Evolutionary conservation across 1,140 invertebrate genomes (phyloP).

Genomic region (Pissodes strobi): DNA sequence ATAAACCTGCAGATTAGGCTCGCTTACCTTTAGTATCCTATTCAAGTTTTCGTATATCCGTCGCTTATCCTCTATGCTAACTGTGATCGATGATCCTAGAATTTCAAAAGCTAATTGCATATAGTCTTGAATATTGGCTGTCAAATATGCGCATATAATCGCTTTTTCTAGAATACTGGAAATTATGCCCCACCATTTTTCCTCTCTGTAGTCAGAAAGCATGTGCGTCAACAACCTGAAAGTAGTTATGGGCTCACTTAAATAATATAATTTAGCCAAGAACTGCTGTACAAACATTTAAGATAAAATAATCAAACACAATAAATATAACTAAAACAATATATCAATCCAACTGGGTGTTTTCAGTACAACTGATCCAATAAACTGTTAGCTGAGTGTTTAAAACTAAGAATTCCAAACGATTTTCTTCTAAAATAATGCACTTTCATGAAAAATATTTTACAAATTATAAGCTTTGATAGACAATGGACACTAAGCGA

Average conservation of each 20-base stretch:
- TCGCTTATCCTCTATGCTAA: constrained; percentile 70
- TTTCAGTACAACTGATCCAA: too few species aligned
- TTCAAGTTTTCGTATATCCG: constrained; percentile 78
- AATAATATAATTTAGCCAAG: too few species aligned
- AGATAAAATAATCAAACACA: not conserved
- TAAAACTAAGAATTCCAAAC: too few species aligned
- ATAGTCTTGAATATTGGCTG: constrained; percentile 87
- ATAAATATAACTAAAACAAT: constrained; percentile 21
- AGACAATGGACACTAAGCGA: too few species aligned
- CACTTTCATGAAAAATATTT: too few species aligned
- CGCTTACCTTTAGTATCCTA: constrained; percentile 74
- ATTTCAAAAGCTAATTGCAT: constrained; percentile 83
- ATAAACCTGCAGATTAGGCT: too few species aligned
- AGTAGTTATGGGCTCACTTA: too few species aligned
- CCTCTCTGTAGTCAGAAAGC: constrained; percentile 87
- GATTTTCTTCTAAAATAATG: too few species aligned
- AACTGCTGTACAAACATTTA: not conserved
- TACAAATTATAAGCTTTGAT: too few species aligned
- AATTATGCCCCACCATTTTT: constrained; percentile 86
- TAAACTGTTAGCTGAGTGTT: too few species aligned
- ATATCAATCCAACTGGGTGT: too few species aligned
- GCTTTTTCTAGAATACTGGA: constrained; percentile 81
- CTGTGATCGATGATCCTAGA: constrained; percentile 67
- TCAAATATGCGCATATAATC: constrained; percentile 85
- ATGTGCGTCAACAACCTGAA: constrained; percentile 81